A percentile compares a stretch with the other conserved stretches of the same genome.
Conservation (phyloP, 1,140 invertebrate genomes). For the Sesamia nonagrioides region DNA sequence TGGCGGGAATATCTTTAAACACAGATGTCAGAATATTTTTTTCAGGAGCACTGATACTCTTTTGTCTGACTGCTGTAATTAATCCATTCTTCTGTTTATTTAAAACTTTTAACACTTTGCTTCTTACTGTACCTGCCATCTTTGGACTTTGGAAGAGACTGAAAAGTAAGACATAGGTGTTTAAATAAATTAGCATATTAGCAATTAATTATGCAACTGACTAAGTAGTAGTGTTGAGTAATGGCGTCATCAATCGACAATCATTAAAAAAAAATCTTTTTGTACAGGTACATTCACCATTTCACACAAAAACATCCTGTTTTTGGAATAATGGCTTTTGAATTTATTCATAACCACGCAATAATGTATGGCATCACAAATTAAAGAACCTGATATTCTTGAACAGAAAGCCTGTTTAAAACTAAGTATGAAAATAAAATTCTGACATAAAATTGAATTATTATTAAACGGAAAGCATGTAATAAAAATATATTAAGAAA, state of each 20-base stretch:
- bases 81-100: slow-evolving; percentile 48
- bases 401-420: neutral
- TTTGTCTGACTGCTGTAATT: slow-evolving; percentile 42
- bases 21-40: slow-evolving; percentile 72
- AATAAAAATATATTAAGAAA: no score
- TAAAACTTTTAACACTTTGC: slow-evolving; percentile 55
- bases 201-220: no score
- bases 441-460: no score
- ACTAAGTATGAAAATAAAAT: no score
- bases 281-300: no score
- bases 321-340: neutral
- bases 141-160: slow-evolving; percentile 13
- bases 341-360: neutral
- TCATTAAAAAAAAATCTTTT: no score
- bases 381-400: slow-evolving; percentile 6
- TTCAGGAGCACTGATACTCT: slow-evolving; percentile 55
- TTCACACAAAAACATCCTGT: neutral
- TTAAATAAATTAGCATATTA: neutral
- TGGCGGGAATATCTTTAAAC: slow-evolving; percentile 63
- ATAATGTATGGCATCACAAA: neutral
- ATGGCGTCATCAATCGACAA: no score
- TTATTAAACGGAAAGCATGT: neutral
- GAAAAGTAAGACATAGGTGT: neutral
- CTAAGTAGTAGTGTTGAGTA: no score
- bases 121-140: slow-evolving; percentile 34